Conservation (phyloP, 1,140 invertebrate genomes). For the Drosophila insularis region DNA sequence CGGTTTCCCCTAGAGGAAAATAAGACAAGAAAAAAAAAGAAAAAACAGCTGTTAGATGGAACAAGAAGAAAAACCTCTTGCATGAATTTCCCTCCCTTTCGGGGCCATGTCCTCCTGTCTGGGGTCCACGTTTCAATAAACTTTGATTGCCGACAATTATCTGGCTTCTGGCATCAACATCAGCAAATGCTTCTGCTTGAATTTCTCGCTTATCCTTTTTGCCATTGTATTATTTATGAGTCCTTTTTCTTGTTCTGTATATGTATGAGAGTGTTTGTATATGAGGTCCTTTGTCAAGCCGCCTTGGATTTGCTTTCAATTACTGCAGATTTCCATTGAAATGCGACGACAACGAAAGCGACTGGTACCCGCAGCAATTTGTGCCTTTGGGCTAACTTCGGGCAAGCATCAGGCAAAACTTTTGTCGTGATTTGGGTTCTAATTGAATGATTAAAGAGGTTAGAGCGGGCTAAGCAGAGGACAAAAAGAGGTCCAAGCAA, state of each 20-base stretch:
- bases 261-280: neutral
- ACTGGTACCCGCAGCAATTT: conserved; percentile 65
- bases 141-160: conserved; percentile 78
- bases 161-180: conserved; percentile 59
- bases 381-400: conserved; percentile 47
- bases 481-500: neutral
- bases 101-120: conserved; percentile 12
- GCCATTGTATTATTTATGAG: conserved; percentile 61
- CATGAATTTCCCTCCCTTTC: conserved; percentile 18
- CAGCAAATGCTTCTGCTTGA: conserved; percentile 18
- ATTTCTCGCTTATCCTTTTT: conserved; percentile 66
- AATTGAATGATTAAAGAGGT: conserved; percentile 48
- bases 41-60: conserved; percentile 25
- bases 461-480: neutral
- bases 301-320: conserved; percentile 68
- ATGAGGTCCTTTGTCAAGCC: conserved; percentile 21
- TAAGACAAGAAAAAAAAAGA: neutral
- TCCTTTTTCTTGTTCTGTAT: conserved; percentile 18
- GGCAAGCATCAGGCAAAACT: conserved; percentile 42
- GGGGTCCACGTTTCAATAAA: conserved; percentile 70
- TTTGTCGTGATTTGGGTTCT: conserved; percentile 10
- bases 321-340: conserved; percentile 49
- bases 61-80: neutral
- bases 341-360: neutral
- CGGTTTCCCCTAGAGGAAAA: conserved; percentile 5